Evolutionary conservation across 2,888 invertebrate genomes (phyloP).

Genomic region (Synanthedon vespiformis): DNA sequence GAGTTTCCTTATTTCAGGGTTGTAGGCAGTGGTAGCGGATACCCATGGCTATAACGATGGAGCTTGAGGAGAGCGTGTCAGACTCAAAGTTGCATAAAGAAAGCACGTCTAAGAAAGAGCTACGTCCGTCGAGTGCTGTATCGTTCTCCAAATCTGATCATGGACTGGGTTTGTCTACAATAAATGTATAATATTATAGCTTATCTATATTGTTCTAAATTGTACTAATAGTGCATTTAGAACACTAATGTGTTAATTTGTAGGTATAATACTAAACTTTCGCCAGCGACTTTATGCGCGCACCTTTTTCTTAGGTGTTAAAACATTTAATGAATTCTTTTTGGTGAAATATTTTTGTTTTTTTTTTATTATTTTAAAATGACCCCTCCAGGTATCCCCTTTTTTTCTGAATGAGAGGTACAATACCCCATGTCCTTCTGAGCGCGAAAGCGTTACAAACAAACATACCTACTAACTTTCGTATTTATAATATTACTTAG

Average conservation of each 20-base stretch:
- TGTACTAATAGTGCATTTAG: constrained; percentile 3
- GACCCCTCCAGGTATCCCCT: too few relatives aligned
- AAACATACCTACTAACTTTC: too few relatives aligned
- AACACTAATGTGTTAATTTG: not conserved
- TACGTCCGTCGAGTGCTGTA: constrained; percentile 53
- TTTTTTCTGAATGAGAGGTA: too few relatives aligned
- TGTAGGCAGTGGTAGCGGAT: constrained; percentile 18
- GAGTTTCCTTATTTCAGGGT: constrained; percentile 33
- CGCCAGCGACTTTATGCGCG: too few relatives aligned
- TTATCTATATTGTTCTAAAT: constrained; percentile 7
- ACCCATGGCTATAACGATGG: constrained; percentile 65
- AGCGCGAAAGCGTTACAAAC: too few relatives aligned
- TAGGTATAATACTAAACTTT: too few relatives aligned
- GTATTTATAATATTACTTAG: too few relatives aligned
- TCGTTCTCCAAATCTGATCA: constrained; percentile 58
- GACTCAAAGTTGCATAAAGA: constrained; percentile 62
- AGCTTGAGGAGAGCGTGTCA: constrained; percentile 55
- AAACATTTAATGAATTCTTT: too few relatives aligned
- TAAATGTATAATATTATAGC: not conserved
- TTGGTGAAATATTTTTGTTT: too few relatives aligned
- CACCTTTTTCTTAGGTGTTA: too few relatives aligned
- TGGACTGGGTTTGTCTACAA: constrained; percentile 38
- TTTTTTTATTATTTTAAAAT: too few relatives aligned
- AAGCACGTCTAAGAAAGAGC: constrained; percentile 48
- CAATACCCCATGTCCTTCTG: too few relatives aligned